These are phyloP conservation scores for Telmatochromis sp. DNA, from an alignment of 2,113 vertebrate genomes.

Conservation along the genomic window DNA sequence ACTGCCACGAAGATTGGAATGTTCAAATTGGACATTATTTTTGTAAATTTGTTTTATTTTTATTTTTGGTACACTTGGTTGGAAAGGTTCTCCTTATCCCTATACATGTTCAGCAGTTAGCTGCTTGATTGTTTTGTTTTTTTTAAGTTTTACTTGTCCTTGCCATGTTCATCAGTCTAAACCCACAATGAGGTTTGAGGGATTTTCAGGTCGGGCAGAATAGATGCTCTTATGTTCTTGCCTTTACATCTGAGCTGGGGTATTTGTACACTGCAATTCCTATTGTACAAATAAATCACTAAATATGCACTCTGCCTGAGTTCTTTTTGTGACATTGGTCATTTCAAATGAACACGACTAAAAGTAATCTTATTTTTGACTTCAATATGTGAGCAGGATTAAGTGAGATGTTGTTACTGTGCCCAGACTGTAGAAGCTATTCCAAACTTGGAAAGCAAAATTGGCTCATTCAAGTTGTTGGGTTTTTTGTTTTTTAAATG, in stretches of 20 bases:
- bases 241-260: constrained; percentile 49
- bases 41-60: not conserved
- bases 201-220: constrained; percentile 57
- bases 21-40: not conserved
- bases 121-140: not conserved
- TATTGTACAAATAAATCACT: constrained; percentile 78
- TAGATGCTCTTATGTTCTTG: constrained; percentile 37
- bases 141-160: not conserved
- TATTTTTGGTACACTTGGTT: constrained; percentile 20
- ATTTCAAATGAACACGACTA: not conserved
- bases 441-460: not conserved
- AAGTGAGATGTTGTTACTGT: not conserved
- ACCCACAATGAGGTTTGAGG: constrained; percentile 44
- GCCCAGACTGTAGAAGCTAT: not conserved
- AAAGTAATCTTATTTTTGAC: not conserved
- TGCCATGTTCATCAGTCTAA: constrained; percentile 25
- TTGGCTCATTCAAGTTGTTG: not conserved
- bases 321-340: not conserved
- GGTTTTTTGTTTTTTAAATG: not conserved
- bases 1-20: constrained; percentile 29
- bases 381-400: not conserved
- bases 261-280: constrained; percentile 61
- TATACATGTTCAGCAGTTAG: constrained; percentile 14
- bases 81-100: constrained; percentile 5
- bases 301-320: constrained; percentile 39